phyloP scores from a whole-genome alignment of 1,140 invertebrate species.

The Formica selysi region DNA sequence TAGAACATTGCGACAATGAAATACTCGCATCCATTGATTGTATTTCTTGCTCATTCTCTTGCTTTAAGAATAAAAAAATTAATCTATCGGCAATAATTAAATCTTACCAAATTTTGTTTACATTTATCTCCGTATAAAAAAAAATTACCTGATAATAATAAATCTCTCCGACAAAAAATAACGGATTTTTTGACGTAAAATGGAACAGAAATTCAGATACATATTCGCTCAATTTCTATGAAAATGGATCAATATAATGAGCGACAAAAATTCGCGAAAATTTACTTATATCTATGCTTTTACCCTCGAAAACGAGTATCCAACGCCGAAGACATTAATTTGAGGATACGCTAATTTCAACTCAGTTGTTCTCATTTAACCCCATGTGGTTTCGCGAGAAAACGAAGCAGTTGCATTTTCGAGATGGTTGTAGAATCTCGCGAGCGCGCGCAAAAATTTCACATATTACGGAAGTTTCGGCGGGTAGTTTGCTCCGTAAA shows the following conservation, averaged over 20 bases:
- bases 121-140: background rate
- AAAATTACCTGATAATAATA: too few relatives aligned
- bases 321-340: background rate
- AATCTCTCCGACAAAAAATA: too few relatives aligned
- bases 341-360: background rate
- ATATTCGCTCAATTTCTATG: background rate
- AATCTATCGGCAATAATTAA: background rate
- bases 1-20: background rate
- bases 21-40: background rate
- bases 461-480: slow-evolving; percentile 48
- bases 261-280: background rate
- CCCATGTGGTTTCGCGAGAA: background rate
- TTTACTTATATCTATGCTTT: background rate
- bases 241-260: background rate
- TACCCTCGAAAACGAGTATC: background rate
- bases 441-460: slow-evolving; percentile 49
- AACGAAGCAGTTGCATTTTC: slow-evolving; percentile 21
- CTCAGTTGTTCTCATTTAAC: slow-evolving; percentile 15
- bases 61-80: background rate
- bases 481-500: slow-evolving; percentile 42
- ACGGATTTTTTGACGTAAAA: background rate
- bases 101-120: background rate
- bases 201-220: background rate
- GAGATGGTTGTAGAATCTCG: background rate
- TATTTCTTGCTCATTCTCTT: background rate